Base-by-base conservation (phyloP, 2,888 invertebrate genomes). In the Spialia ferax region DNA sequence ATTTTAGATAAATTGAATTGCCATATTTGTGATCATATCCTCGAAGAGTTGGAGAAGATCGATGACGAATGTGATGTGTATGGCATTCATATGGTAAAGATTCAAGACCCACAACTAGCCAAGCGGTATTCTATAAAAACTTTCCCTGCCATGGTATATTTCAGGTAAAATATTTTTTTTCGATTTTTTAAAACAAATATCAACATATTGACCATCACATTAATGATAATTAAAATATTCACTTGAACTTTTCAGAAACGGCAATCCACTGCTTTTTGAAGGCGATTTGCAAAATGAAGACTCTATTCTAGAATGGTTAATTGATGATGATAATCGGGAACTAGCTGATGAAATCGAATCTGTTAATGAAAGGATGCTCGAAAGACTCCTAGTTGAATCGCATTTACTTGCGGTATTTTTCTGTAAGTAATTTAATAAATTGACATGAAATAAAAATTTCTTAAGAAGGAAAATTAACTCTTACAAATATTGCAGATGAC, bases 101-200 rank as follows among this genome's bases (percentile, higher is more conserved):
- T 98, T 78, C 97, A 97, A 87, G 98, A 98, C 91, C 97, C 97
- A 0, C 97, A 97, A 81, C 87, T 98, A 69, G 98, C 98, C 6
- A 98, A 98, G 85, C 95, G 98, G 77, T 98, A 98, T 91, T 98
- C 98, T 70, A 98, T 98, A 71, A 98, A 98, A 87, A 98, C 98
- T 63, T 98, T 97, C 88, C 98, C 98, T 1, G 98, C 98, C 11
- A 94, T 98, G 82, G 98, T 98, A 0, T 98, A 98, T 84, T 97
- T 97, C 87, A 95, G 97, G 94, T 97, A 95, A 79, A 20, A n/a
- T n/a, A n/a, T n/a, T n/a, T n/a, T n/a, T n/a, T n/a, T n/a, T n/a
- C n/a, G n/a, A n/a, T n/a, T n/a, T n/a, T 8, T 52, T 54, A 42
- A 10, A 5, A 29, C 29, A 7, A 8, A 1, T 1, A 29, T 3